Evolutionary conservation across 2,888 invertebrate genomes (phyloP).

Genomic region (Pollenia labialis): DNA sequence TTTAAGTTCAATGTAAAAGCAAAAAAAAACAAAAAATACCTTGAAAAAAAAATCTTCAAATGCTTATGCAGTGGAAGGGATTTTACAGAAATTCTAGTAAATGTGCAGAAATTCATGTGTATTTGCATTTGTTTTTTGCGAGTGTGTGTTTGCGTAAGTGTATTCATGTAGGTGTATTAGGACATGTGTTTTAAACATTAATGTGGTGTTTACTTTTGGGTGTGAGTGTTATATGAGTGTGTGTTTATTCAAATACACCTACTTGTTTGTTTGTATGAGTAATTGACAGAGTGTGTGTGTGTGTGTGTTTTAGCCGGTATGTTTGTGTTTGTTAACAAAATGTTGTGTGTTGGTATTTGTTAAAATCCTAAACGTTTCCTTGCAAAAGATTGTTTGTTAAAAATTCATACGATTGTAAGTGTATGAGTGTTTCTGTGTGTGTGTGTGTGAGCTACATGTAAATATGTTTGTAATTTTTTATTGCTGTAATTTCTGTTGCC

Average conservation of each 20-base stretch:
- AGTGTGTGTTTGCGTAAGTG: not conserved
- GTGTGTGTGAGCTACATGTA: not conserved
- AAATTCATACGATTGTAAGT: slow-evolving; percentile 27
- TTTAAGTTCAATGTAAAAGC: slow-evolving; percentile 61
- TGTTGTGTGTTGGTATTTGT: slow-evolving; percentile 44
- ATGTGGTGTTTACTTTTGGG: not conserved
- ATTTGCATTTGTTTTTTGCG: slow-evolving; percentile 6
- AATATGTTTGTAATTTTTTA: too few relatives aligned
- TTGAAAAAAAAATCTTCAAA: not conserved
- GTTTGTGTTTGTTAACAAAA: slow-evolving; percentile 13
- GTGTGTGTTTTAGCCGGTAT: not conserved
- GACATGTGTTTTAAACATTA: slow-evolving; percentile 6
- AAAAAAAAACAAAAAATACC: not conserved
- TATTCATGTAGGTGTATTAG: not conserved
- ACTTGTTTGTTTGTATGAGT: not conserved
- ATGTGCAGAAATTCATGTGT: slow-evolving; percentile 2
- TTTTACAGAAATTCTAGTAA: slow-evolving; percentile 16
- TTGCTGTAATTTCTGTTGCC: not conserved
- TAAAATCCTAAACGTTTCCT: slow-evolving; percentile 53
- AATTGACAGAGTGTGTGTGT: not conserved
- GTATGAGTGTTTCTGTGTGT: not conserved
- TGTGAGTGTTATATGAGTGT: too few relatives aligned
- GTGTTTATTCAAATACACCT: not conserved
- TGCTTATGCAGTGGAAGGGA: slow-evolving; percentile 1
- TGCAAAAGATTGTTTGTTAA: slow-evolving; percentile 35